Evolutionary conservation across 30 jellyfish, hydroid and myxozoan species (phyloP).

Genomic region (Chironex yamaguchii): DNA sequence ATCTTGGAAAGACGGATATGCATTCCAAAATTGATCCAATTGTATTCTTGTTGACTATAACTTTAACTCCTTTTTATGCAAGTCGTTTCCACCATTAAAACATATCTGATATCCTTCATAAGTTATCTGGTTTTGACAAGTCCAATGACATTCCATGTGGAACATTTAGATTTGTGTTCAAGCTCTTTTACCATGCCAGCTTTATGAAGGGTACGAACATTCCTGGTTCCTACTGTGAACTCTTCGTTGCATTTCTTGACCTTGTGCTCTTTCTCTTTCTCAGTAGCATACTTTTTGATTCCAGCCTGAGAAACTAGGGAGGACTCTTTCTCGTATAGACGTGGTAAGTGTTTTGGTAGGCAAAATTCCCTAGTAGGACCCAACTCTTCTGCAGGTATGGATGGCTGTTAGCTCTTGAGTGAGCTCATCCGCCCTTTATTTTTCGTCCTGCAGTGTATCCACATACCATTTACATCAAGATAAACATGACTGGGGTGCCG

Average conservation of each 20-base stretch:
- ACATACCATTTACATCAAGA: neutral
- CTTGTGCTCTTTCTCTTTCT: neutral
- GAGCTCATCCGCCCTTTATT: neutral
- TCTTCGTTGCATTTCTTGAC: neutral
- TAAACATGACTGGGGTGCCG: no score
- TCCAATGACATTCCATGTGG: slow-evolving; percentile 15
- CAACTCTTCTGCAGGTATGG: neutral
- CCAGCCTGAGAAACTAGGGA: neutral
- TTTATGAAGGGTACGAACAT: neutral
- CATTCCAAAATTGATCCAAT: slow-evolving; percentile 23
- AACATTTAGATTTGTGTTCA: neutral
- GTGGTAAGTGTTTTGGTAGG: neutral
- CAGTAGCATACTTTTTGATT: neutral
- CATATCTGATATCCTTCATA: slow-evolving; percentile 41
- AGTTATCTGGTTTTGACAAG: slow-evolving; percentile 14
- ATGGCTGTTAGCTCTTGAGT: neutral
- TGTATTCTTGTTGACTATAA: slow-evolving; percentile 9
- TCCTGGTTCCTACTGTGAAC: neutral
- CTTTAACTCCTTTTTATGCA: slow-evolving; percentile 19
- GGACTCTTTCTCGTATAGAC: neutral
- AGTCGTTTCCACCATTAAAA: slow-evolving; percentile 8
- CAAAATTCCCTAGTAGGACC: neutral
- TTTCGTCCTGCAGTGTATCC: neutral
- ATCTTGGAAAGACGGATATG: slow-evolving; percentile 11
- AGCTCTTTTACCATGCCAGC: neutral